Conservation (phyloP, 2,888 invertebrate species). For the Lasius fuliginosus region DNA sequence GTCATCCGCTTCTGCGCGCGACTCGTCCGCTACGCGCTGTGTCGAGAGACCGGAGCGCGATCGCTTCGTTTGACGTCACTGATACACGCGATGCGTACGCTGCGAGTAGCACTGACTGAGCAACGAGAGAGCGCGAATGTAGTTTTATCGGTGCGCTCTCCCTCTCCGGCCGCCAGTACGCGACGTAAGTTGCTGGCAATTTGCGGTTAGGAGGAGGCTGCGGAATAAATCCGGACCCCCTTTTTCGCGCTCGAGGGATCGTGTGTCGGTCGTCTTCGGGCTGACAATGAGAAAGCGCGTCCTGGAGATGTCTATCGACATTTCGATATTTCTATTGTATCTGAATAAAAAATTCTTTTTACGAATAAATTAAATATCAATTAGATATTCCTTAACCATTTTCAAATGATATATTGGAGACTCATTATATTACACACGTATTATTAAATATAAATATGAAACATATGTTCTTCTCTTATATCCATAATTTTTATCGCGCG, state of each 20-base stretch:
- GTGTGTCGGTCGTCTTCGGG: not conserved
- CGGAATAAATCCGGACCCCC: conserved; percentile 1
- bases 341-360: not conserved
- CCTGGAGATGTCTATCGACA: not conserved
- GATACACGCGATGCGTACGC: conserved; percentile 28
- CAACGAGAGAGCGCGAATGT: conserved; percentile 73
- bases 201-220: conserved; percentile 19
- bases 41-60: not conserved
- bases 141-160: conserved; percentile 78
- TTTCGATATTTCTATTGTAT: not conserved
- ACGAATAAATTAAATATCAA: too few species aligned
- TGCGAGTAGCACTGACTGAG: conserved; percentile 77
- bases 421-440: not conserved
- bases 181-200: conserved; percentile 9
- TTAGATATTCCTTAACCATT: not conserved
- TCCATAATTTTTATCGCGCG: not conserved
- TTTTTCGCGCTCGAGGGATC: conserved; percentile 26
- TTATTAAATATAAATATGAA: too few species aligned
- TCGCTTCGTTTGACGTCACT: conserved; percentile 29
- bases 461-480: not conserved
- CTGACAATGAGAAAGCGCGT: not conserved
- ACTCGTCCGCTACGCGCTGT: not conserved
- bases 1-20: conserved; percentile 1
- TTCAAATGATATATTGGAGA: not conserved
- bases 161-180: conserved; percentile 40